Percentiles rank a stretch among this genome's conserved stretches.
Conservation (phyloP, 2,113 vertebrate species). For the Chionomys nivalis region DNA sequence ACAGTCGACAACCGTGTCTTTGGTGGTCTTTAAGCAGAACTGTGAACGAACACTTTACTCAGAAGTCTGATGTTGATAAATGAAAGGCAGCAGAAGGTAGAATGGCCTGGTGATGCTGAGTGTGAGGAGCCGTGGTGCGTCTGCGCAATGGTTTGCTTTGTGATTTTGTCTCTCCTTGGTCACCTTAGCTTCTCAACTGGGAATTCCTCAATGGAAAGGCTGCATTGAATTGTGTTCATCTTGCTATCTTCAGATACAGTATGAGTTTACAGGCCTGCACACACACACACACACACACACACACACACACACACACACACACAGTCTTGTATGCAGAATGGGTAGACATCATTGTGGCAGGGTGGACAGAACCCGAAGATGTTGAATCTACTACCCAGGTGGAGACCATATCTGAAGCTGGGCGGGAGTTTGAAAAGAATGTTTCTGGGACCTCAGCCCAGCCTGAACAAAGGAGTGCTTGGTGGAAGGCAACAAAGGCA, state of each 20-base stretch:
- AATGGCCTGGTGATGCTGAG: no score
- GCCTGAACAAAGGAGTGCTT: not conserved
- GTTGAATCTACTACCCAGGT: not conserved
- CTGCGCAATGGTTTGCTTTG: accelerated
- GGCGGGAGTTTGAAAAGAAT: not conserved
- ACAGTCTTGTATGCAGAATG: not conserved
- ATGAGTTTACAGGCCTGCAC: not conserved
- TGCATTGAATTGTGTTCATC: not conserved
- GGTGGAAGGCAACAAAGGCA: not conserved
- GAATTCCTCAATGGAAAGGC: not conserved
- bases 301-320: no score
- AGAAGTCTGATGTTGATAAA: not conserved
- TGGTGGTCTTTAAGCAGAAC: not conserved
- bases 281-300: no score
- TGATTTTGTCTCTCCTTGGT: not conserved
- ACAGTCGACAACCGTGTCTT: not conserved
- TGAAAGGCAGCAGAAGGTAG: not conserved
- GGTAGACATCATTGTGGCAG: not conserved
- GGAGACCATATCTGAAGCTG: not conserved
- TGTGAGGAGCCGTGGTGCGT: accelerated
- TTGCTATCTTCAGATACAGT: not conserved
- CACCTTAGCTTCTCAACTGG: not conserved
- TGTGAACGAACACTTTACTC: not conserved
- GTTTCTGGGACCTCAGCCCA: not conserved
- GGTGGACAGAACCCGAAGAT: accelerated